Evolutionary conservation across 2,888 invertebrate species (phyloP).

Genomic region (Zygogramma bicolorata): DNA sequence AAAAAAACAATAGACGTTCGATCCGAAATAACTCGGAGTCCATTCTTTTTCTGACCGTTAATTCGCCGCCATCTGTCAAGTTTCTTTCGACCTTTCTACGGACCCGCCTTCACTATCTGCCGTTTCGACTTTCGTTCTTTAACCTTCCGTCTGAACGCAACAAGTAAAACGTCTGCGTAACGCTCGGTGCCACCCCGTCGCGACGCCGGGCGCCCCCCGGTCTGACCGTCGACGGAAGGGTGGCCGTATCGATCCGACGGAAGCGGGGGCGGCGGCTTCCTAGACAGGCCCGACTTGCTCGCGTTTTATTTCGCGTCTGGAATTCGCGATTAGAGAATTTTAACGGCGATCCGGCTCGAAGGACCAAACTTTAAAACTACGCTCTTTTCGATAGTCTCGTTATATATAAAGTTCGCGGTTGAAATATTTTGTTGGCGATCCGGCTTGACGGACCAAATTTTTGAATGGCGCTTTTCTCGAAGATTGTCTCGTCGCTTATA

Average conservation of each 20-base stretch:
- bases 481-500: no score
- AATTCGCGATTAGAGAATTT: not conserved
- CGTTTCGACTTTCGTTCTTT: not conserved
- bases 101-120: not conserved
- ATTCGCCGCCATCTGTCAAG: no score
- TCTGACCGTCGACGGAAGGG: conserved; percentile 20
- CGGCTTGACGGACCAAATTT: no score
- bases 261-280: not conserved
- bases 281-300: not conserved
- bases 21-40: no score
- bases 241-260: conserved; percentile 8
- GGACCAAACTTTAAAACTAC: not conserved
- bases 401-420: no score
- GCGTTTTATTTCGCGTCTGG: conserved; percentile 9
- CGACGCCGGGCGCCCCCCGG: conserved; percentile 24
- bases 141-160: not conserved
- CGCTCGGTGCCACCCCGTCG: conserved; percentile 5
- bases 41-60: no score
- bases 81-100: not conserved
- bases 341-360: not conserved
- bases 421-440: no score
- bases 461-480: no score
- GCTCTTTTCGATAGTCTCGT: no score
- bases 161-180: not conserved
- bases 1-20: no score